Evolutionary conservation across 2,797 vertebrate genomes (phyloP), one percentile per base, ranked within the genome.

Genomic region (Avahi laniger): DNA sequence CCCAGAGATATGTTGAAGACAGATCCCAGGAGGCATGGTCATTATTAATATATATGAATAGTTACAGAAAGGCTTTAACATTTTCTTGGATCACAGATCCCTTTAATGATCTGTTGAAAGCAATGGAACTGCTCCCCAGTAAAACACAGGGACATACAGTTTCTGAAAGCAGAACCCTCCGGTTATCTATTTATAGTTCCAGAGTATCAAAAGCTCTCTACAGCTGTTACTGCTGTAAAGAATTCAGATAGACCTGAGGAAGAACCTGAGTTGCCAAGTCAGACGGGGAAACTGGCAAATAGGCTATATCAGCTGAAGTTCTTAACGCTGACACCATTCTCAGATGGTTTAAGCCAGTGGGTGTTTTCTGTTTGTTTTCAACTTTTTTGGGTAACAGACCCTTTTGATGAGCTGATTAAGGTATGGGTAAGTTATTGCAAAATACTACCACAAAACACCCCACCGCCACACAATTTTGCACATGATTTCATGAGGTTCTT

Each of bases 81-180:
- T 89, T 81, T 80, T 88, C 65, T 76, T 73, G 26, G 13, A 18
- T 76, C 73, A 70, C 35, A 69, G 85, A 89, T 85, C 30, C 14
- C 30, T 80, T 73, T 85, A 78, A 65, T 35, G n/a, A 69, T 73
- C 10, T 52, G n/a, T 85, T 96, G n/a, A 86, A 94, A 90, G 93
- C 69, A 43, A 8, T 92, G 28, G 48, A 89, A 26, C 41, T 75
- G 73, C 33, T 94, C 73, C 65, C 61, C 50, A 54, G 52, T 57
- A 79, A 93, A 91, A 70, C 8, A 59, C 15, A 89, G 78, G 43
- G 43, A 79, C 65, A 24, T 24, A 65, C 13, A 70, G 33, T 93
- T 96, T 79, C 52, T 80, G 73, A 84, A 94, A 93, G 92, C n/a
- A 73, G 79, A 95, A 88, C 12, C 41, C 41, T 81, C 46, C 76